Evolutionary conservation across 2,113 vertebrate species (phyloP).

Genomic region (Anseranas semipalmata): DNA sequence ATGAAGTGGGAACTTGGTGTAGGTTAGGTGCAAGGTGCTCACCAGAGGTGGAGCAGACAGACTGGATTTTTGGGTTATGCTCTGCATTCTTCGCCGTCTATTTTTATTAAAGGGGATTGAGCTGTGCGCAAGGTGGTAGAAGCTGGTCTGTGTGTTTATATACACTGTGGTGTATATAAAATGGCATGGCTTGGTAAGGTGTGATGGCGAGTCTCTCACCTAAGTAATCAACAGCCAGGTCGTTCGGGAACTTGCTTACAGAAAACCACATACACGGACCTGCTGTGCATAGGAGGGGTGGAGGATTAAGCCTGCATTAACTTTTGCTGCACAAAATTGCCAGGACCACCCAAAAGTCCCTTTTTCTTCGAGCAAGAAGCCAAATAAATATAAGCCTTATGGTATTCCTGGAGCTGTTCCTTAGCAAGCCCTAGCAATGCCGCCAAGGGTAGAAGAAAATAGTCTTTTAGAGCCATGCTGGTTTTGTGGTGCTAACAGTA

Average conservation of each 20-base stretch:
- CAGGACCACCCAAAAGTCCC: background rate
- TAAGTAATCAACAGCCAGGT: background rate
- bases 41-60: background rate
- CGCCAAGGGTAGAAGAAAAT: background rate
- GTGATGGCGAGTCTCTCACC: background rate
- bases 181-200: background rate
- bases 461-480: background rate
- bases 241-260: background rate
- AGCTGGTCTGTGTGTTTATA: background rate
- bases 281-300: background rate
- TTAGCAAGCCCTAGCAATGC: background rate
- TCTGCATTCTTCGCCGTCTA: background rate
- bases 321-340: background rate
- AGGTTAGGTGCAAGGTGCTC: background rate
- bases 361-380: background rate
- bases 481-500: background rate
- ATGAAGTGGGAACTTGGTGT: background rate
- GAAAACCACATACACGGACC: background rate
- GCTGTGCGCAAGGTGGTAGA: background rate
- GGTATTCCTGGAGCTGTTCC: background rate
- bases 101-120: background rate
- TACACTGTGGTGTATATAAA: rapidly evolving
- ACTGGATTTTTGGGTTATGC: rapidly evolving
- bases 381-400: background rate
- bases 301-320: background rate